phyloP scores from a whole-genome alignment of 2,888 invertebrate genomes.

The Rhogogaster chlorosoma region DNA sequence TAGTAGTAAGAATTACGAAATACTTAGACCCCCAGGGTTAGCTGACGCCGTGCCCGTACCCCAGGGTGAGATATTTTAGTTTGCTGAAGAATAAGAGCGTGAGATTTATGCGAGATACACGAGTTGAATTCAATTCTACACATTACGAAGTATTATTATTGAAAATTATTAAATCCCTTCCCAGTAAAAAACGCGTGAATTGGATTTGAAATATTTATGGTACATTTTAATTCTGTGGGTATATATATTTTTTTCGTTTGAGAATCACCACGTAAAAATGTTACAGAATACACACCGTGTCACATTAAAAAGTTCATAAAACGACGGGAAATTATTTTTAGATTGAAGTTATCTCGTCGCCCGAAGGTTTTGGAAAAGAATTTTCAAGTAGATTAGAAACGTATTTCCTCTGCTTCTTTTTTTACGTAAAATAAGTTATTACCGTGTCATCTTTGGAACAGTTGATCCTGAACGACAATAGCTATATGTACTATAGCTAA shows the following conservation, averaged over 20 bases:
- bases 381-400: no score
- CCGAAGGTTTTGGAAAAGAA: background rate
- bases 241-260: background rate
- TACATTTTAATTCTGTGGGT: background rate
- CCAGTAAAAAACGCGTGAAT: background rate
- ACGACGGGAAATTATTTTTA: background rate
- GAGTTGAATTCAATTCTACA: background rate
- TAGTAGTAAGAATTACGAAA: background rate
- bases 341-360: background rate
- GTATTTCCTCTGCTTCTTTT: background rate
- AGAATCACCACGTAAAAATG: background rate
- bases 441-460: background rate
- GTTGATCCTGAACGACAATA: background rate
- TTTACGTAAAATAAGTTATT: background rate
- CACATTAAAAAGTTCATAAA: background rate
- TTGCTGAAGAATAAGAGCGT: background rate
- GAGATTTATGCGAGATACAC: background rate
- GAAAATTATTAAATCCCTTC: background rate
- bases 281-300: background rate
- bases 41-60: background rate
- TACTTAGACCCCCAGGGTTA: background rate
- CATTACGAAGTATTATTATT: background rate
- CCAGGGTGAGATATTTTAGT: slow-evolving; percentile 1
- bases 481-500: background rate
- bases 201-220: background rate